Evolutionary conservation across 2,888 invertebrate genomes (phyloP).

Genomic region (Agrochola circellaris): DNA sequence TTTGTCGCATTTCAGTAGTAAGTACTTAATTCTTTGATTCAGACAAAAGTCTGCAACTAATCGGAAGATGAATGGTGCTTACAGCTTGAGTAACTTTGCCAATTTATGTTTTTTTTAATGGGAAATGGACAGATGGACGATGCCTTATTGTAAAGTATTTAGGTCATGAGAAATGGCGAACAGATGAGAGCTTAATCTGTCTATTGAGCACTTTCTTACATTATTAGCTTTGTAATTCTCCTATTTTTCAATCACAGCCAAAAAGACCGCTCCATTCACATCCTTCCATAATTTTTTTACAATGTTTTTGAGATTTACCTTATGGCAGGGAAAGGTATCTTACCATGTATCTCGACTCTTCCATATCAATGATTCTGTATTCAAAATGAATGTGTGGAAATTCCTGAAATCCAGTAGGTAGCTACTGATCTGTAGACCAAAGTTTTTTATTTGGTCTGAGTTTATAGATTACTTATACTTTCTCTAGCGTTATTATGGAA

Average conservation of each 20-base stretch:
- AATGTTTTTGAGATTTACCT: not conserved
- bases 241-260: not conserved
- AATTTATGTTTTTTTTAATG: conserved; percentile 24
- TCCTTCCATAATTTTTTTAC: not conserved
- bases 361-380: not conserved
- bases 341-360: not conserved
- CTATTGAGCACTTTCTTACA: not conserved
- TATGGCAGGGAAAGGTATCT: not conserved
- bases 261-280: not conserved
- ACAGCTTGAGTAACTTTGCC: conserved; percentile 19
- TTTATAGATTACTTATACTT: no score
- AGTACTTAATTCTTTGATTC: conserved; percentile 48
- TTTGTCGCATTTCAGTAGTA: conserved; percentile 42
- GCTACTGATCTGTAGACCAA: no score
- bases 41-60: conserved; percentile 54
- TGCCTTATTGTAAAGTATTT: conserved; percentile 17
- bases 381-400: not conserved
- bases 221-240: not conserved
- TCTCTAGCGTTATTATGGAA: no score
- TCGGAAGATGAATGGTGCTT: conserved; percentile 52
- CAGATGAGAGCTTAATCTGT: not conserved
- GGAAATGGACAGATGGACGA: conserved; percentile 50
- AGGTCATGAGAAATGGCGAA: conserved; percentile 37
- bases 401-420: no score
- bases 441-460: no score